Percentiles rank a stretch among this genome's conserved stretches.
These are phyloP conservation scores for Drosophila mayri DNA, from an alignment of 1,140 invertebrate species.

Conservation along the genomic window DNA sequence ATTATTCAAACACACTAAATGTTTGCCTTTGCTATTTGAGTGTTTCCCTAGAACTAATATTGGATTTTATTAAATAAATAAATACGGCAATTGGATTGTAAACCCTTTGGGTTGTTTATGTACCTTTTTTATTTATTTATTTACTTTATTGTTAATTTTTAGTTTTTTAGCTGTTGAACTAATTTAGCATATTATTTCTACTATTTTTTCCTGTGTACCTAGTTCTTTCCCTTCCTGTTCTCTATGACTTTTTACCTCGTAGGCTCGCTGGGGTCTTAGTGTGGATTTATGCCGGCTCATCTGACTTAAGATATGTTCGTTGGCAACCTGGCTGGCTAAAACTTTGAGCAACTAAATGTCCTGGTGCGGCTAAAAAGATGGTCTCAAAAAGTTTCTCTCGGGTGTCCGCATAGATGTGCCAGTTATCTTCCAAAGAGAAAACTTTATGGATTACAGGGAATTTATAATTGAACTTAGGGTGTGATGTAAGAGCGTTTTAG, in stretches of 20 bases:
- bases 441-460: constrained; percentile 48
- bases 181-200: too few relatives aligned
- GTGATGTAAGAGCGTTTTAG: constrained; percentile 24
- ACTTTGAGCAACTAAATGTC: constrained; percentile 60
- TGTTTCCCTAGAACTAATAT: neutral
- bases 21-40: neutral
- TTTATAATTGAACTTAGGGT: constrained; percentile 38
- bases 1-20: neutral
- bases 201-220: neutral
- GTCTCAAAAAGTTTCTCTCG: constrained; percentile 18
- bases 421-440: constrained; percentile 6
- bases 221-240: neutral
- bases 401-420: constrained; percentile 17
- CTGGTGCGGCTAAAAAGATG: constrained; percentile 25
- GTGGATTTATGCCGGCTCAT: constrained; percentile 45
- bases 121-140: neutral
- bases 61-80: neutral
- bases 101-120: too few relatives aligned
- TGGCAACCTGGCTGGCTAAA: constrained; percentile 26
- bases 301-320: constrained; percentile 30
- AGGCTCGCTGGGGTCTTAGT: constrained; percentile 35
- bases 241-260: constrained; percentile 26
- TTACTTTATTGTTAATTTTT: neutral
- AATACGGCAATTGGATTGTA: neutral
- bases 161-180: too few relatives aligned